Conservation (phyloP, 2,797 vertebrate species). For the Benthosema pterotum region DNA sequence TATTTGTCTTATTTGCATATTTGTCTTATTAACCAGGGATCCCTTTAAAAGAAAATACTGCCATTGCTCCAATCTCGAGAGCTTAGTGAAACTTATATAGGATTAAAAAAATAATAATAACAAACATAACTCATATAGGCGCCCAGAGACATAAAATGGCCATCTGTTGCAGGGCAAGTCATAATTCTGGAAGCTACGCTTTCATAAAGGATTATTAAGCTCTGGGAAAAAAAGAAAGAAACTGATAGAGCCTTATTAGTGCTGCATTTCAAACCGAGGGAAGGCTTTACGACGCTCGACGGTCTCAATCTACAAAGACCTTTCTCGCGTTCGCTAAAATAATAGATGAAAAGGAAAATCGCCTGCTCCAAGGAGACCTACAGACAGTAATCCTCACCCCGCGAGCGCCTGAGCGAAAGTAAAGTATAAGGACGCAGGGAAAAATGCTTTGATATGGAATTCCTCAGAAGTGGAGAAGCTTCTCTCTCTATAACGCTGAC, state of each 20-base stretch:
- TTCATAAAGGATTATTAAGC: neutral
- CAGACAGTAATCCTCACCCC: constrained; percentile 13
- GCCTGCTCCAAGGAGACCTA: constrained; percentile 5
- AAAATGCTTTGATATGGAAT: constrained; percentile 32
- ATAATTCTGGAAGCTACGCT: constrained; percentile 4
- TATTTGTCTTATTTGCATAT: no score
- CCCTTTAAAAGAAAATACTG: constrained; percentile 3
- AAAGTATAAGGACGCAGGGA: constrained; percentile 25
- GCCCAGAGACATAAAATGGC: constrained; percentile 35
- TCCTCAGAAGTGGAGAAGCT: neutral
- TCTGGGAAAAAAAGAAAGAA: neutral
- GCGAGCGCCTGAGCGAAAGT: constrained; percentile 4
- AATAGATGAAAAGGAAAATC: constrained; percentile 10
- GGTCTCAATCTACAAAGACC: neutral
- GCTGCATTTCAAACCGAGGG: neutral
- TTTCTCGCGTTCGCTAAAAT: neutral
- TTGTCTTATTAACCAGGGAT: no score
- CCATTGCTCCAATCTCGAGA: neutral
- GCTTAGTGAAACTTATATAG: constrained; percentile 3
- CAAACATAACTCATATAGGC: no score
- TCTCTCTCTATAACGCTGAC: no score
- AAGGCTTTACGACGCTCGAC: neutral
- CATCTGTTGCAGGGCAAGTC: constrained; percentile 53
- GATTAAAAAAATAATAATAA: no score
- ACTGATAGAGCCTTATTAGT: constrained; percentile 1